Percentiles rank a stretch among this genome's conserved stretches.
Conservation (phyloP, 2,888 invertebrate genomes). For the Standfussiana lucernea region DNA sequence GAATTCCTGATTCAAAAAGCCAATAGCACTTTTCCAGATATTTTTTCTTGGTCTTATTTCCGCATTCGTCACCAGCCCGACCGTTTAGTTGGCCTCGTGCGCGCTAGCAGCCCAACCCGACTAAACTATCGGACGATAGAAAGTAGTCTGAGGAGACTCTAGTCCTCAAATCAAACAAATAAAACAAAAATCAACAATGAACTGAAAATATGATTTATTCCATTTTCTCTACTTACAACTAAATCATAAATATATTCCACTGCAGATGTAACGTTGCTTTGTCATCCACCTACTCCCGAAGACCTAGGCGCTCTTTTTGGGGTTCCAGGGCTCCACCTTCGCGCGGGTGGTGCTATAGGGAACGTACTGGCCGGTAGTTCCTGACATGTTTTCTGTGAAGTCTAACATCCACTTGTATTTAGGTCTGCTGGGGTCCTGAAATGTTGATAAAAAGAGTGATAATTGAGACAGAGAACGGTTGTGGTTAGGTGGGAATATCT, state of each 20-base stretch:
- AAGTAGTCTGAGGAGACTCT: too few species aligned
- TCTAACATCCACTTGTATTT: conserved; percentile 96
- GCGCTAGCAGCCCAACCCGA: too few species aligned
- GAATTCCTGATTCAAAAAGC: too few species aligned
- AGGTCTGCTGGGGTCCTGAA: conserved; percentile 93
- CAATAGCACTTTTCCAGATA: too few species aligned
- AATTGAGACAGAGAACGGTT: background rate
- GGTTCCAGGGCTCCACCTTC: conserved; percentile 96
- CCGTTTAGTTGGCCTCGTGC: too few species aligned
- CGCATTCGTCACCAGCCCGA: too few species aligned
- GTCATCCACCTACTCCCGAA: background rate
- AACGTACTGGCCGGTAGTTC: conserved; percentile 95
- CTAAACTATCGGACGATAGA: too few species aligned
- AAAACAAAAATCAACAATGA: conserved; percentile 52
- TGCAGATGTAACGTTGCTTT: background rate
- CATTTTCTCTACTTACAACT: conserved; percentile 82
- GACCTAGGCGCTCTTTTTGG: conserved; percentile 35
- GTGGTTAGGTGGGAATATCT: background rate
- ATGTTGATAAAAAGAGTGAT: conserved; percentile 12
- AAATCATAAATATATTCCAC: conserved; percentile 60
- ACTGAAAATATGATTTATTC: conserved; percentile 75
- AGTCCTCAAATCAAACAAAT: conserved; percentile 19
- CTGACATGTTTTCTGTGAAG: conserved; percentile 96
- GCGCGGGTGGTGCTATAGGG: conserved; percentile 97
- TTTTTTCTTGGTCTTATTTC: too few species aligned